Evolutionary conservation across 2,888 invertebrate species (phyloP), one percentile per base, ranked within the genome.

Genomic region (Eristalis tenax): DNA sequence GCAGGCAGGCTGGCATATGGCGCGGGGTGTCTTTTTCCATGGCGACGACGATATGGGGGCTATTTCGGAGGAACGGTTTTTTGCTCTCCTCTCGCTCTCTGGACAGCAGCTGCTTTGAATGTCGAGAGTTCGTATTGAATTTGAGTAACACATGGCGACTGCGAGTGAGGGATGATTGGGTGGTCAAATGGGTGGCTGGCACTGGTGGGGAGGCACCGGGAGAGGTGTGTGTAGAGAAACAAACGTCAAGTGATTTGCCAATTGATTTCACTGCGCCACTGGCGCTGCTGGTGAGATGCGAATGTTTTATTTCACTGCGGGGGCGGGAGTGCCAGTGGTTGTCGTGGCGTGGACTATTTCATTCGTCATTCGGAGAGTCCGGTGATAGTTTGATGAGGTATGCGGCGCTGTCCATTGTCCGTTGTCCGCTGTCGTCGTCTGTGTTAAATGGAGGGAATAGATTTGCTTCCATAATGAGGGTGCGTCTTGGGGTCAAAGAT

Each of bases 81-180:
- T 15, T 22, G 56, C 22, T 79, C 32, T 43, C 26, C 63, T 63
- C n/a, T 40, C 50, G 32, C 11, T 18, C 83, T 73, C 68, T 83
- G 79, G 87, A 76, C 86, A 86, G 83, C 86, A 86, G 83, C 86
- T 86, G 86, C 86, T 75, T 86, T 86, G 78, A 86, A 86, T 86
- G 78, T 86, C 86, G 86, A 83, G 77, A 38, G 68, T 63, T 73
- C 38, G 74, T 74, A 83, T 86, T 86, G 66, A 28, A 86, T 78
- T 78, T 70, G 66, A 75, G 86, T 71, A 86, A 83, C 74, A 82
- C 74, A 86, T 86, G 77, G 74, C 59, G 68, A 23, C 59, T 10
- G 35, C 11, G 35, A 35, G 35, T 35, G 35, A 32, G 32, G 38
- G 38, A 11, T 38, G 38, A 38, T 38, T 38, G 38, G 50, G 18